Evolutionary conservation across 2,888 invertebrate genomes (phyloP), one percentile per base, ranked within the genome.

Genomic region (Tipula unca): DNA sequence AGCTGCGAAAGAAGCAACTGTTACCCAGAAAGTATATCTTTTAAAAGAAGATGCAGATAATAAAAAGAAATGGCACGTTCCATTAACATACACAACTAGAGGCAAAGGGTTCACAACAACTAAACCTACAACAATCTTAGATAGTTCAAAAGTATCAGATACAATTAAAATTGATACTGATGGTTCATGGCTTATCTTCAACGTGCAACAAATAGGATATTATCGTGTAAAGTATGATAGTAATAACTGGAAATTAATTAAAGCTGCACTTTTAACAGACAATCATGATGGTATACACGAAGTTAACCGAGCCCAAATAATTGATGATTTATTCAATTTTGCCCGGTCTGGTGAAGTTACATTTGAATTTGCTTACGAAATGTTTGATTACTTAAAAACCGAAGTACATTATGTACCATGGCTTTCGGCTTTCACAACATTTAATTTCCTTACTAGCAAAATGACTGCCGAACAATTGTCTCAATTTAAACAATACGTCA

Each of bases 251-350:
- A 87, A 91, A 0, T 89, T 91, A 29, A 92, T 94, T 82, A 89
- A 89, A 2, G 86, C 89, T 1, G 92, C 92, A 32, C 89, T 93
- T 5, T 90, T 91, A n/a, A 89, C 88, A 1, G 90, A 91, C 32
- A 87, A 90, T 25, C 92, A 92, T 36, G 86, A 87, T 0, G 89
- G 86, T 0, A 94, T 96, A 85, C 92, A 94, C 87, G 92, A 93
- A 83, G 89, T 94, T 13, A 96, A 96, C 89, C 92, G 95, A 88
- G 96, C 96, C 3, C 96, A 97, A 91, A 39, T 85, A 29, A 85
- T 98, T 13, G 95, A 97, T 88, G 98, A 98, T 89, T 92, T 95
- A 0, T 92, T 95, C 87, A 94, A 94, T 90, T 92, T 95, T 86
- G 96, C 95, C 17, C 92, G 94, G 84, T 92, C 94, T n/a, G 93